These are phyloP conservation scores for Halcyon badia DNA, from an alignment of 2,797 vertebrate species.

Conservation along the genomic window DNA sequence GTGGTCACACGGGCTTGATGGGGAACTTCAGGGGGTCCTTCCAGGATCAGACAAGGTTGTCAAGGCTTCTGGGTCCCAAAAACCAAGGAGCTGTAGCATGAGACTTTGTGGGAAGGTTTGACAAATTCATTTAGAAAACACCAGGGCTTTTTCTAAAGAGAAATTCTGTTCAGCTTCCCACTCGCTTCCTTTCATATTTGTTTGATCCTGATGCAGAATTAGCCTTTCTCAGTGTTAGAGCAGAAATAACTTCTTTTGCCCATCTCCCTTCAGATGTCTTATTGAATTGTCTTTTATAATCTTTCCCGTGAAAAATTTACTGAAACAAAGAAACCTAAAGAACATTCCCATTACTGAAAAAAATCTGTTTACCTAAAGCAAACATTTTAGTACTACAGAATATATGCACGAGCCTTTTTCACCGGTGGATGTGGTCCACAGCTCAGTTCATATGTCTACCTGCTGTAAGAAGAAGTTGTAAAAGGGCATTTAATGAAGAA, in stretches of 20 bases:
- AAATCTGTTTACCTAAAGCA: neutral
- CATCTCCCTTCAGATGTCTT: neutral
- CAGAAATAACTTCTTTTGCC: neutral
- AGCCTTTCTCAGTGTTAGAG: neutral
- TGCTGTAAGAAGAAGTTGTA: neutral
- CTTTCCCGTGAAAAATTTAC: neutral
- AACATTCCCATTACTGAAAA: neutral
- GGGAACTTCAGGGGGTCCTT: neutral
- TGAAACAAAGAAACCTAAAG: neutral
- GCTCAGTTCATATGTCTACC: neutral
- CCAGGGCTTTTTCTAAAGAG: neutral
- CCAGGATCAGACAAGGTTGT: neutral
- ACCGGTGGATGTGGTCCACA: fast-evolving
- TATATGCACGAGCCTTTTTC: neutral
- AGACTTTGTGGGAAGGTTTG: neutral
- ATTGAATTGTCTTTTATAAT: neutral
- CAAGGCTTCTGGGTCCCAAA: neutral
- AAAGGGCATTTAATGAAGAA: neutral
- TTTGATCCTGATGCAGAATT: neutral
- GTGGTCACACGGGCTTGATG: neutral
- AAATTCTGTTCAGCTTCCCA: neutral
- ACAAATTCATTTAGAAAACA: neutral
- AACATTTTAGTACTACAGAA: neutral
- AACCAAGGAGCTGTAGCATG: neutral
- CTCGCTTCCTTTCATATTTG: neutral